Conservation (phyloP, 2,113 vertebrate genomes). For the Eurystomus gularis region DNA sequence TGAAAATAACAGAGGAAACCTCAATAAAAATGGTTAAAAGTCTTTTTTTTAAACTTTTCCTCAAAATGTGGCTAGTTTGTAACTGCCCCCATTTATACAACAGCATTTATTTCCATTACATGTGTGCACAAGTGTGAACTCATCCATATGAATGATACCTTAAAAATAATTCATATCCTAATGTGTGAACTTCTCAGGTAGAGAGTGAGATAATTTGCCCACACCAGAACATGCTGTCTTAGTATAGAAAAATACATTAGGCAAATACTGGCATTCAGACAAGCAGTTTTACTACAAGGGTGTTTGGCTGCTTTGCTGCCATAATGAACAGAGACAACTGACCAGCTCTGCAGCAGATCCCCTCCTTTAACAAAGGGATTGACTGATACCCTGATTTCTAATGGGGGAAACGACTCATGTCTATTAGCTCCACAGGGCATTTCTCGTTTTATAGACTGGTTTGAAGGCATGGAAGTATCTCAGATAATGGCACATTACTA, state of each 20-base stretch:
- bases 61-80: not conserved
- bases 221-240: not conserved
- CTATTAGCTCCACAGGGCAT: not conserved
- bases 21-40: not conserved
- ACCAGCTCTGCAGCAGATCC: not conserved
- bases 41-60: not conserved
- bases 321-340: not conserved
- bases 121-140: not conserved
- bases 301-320: not conserved
- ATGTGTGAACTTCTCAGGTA: not conserved
- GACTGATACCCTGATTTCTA: not conserved
- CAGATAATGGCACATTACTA: constrained; percentile 14
- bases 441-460: not conserved
- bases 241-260: not conserved
- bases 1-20: not conserved
- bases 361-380: not conserved
- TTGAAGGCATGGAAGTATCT: not conserved
- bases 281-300: not conserved
- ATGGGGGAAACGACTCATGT: not conserved
- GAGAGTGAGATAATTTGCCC: not conserved
- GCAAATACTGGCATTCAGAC: not conserved
- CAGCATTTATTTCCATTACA: not conserved
- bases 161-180: not conserved
- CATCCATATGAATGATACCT: not conserved
- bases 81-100: not conserved